Conservation (phyloP, 2,113 vertebrate species). For the Nothobranchius furzeri region DNA sequence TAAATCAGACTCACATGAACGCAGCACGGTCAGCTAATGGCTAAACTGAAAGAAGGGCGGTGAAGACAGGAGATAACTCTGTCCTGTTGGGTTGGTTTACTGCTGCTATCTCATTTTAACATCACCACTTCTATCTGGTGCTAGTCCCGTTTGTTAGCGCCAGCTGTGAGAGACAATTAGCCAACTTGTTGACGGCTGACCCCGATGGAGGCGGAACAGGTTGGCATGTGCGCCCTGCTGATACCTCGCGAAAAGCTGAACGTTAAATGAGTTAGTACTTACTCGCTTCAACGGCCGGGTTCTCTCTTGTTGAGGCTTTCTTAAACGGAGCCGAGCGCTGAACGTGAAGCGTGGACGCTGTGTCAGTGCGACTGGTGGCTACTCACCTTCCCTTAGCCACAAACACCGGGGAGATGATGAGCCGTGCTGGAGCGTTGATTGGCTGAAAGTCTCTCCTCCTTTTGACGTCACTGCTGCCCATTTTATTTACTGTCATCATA, state of each 20-base stretch:
- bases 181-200: slow-evolving; percentile 36
- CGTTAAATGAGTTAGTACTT: not conserved
- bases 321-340: no score
- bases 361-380: not conserved
- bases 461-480: slow-evolving; percentile 49
- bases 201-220: slow-evolving; percentile 20
- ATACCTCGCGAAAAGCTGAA: not conserved
- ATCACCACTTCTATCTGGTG: not conserved
- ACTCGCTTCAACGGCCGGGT: not conserved
- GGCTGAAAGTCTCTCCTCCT: slow-evolving; percentile 64
- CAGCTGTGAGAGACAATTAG: slow-evolving; percentile 17
- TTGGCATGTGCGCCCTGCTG: not conserved
- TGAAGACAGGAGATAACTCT: accelerated
- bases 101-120: no score
- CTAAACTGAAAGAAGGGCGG: not conserved
- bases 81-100: not conserved
- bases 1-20: slow-evolving; percentile 55
- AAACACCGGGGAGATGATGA: slow-evolving; percentile 34
- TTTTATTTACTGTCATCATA: not conserved
- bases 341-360: not conserved
- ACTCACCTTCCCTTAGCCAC: slow-evolving; percentile 43
- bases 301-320: not conserved
- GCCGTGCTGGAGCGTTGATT: slow-evolving; percentile 46
- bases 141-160: not conserved
- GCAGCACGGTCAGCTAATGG: slow-evolving; percentile 14